Evolutionary conservation across 1,140 invertebrate species (phyloP).

Genomic region (Armadillidium nasatum): DNA sequence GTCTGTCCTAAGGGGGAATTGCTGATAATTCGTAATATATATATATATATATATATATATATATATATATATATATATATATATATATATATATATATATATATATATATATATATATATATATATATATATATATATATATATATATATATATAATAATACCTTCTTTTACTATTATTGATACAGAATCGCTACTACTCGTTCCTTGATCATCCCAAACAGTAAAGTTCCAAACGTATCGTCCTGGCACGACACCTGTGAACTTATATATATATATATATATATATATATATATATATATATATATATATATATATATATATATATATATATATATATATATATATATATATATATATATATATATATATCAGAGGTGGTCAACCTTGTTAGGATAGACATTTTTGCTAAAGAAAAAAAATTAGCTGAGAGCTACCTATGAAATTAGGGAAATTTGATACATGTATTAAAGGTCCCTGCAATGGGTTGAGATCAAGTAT

Average conservation of each 20-base stretch:
- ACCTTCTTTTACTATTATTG: constrained; percentile 68
- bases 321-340: constrained; percentile 11
- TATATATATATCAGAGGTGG: no score
- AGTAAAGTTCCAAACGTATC: constrained; percentile 80
- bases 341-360: constrained; percentile 8
- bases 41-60: constrained; percentile 12
- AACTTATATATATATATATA: constrained; percentile 54
- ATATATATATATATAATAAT: constrained; percentile 8
- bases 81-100: constrained; percentile 13
- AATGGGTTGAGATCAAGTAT: no score
- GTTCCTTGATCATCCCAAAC: constrained; percentile 85
- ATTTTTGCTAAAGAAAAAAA: no score
- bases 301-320: constrained; percentile 14
- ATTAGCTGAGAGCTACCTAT: no score
- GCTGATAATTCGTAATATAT: no score
- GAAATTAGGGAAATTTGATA: no score
- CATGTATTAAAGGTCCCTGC: no score
- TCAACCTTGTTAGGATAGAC: no score
- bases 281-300: constrained; percentile 21
- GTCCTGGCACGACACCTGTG: constrained; percentile 74
- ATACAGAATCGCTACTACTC: constrained; percentile 70
- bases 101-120: constrained; percentile 10
- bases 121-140: constrained; percentile 14
- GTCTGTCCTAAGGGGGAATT: no score
- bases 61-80: constrained; percentile 29